Conservation (phyloP, 53 echinoderm and acorn worm genomes). For the Pentamera pediparva region DNA sequence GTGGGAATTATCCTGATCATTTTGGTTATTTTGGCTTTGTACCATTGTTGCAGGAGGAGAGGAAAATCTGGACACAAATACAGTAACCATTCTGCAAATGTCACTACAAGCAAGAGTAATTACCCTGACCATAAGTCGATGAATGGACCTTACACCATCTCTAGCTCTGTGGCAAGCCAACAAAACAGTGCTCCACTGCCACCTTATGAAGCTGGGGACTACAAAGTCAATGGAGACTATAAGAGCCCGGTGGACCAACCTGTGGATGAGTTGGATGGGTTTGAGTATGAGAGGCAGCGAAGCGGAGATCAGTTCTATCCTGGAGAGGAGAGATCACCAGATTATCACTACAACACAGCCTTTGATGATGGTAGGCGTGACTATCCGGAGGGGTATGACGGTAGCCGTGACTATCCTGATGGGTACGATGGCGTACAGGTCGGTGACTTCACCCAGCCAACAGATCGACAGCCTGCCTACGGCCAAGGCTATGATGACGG, state of each 20-base stretch:
- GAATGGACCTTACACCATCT: conserved; percentile 11
- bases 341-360: not conserved
- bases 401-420: too few relatives aligned
- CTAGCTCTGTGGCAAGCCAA: not conserved
- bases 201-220: not conserved
- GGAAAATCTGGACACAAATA: not conserved
- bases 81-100: not conserved
- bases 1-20: not conserved
- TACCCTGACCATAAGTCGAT: not conserved
- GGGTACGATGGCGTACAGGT: not conserved
- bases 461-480: conserved; percentile 11
- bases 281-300: not conserved
- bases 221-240: not conserved
- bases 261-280: not conserved
- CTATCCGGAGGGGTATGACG: not conserved
- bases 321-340: not conserved
- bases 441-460: conserved; percentile 17
- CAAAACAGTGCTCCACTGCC: not conserved
- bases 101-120: not conserved
- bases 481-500: conserved; percentile 9
- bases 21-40: not conserved
- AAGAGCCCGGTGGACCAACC: not conserved
- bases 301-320: conserved; percentile 11
- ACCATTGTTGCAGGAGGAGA: not conserved
- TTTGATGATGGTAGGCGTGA: not conserved